Evolutionary conservation across 2,888 invertebrate genomes (phyloP).

Genomic region (Limenitis arthemis): DNA sequence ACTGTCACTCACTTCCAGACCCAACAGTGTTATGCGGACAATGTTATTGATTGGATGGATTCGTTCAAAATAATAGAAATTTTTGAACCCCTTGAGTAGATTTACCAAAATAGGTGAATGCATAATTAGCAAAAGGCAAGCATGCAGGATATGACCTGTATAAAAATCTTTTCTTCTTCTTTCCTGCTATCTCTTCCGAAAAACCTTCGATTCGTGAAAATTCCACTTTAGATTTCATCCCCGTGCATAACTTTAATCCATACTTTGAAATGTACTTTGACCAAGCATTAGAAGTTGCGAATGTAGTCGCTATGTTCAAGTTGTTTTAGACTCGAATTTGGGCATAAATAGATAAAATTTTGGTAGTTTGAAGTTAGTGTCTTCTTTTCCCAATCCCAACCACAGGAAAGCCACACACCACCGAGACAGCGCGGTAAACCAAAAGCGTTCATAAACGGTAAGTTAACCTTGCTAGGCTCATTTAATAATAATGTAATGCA

Average conservation of each 20-base stretch:
- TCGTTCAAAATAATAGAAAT: constrained; percentile 8
- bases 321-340: constrained; percentile 64
- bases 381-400: constrained; percentile 55
- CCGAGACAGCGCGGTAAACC: constrained; percentile 13
- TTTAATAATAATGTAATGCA: constrained; percentile 11
- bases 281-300: constrained; percentile 67
- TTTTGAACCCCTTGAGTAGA: constrained; percentile 29
- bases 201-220: constrained; percentile 67
- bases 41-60: constrained; percentile 10
- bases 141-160: constrained; percentile 51
- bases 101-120: constrained; percentile 43
- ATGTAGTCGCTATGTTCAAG: constrained; percentile 66
- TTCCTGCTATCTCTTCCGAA: constrained; percentile 39
- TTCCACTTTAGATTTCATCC: constrained; percentile 62
- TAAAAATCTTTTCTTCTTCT: constrained; percentile 33
- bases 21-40: constrained; percentile 14
- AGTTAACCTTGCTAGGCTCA: constrained; percentile 17
- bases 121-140: constrained; percentile 42
- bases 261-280: constrained; percentile 63
- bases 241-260: constrained; percentile 62
- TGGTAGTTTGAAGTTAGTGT: constrained; percentile 67
- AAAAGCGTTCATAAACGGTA: constrained; percentile 13
- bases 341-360: constrained; percentile 58
- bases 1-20: constrained; percentile 16
- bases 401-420: constrained; percentile 41